phyloP scores from a whole-genome alignment of 2,113 vertebrate species.

The Bos indicus region DNA sequence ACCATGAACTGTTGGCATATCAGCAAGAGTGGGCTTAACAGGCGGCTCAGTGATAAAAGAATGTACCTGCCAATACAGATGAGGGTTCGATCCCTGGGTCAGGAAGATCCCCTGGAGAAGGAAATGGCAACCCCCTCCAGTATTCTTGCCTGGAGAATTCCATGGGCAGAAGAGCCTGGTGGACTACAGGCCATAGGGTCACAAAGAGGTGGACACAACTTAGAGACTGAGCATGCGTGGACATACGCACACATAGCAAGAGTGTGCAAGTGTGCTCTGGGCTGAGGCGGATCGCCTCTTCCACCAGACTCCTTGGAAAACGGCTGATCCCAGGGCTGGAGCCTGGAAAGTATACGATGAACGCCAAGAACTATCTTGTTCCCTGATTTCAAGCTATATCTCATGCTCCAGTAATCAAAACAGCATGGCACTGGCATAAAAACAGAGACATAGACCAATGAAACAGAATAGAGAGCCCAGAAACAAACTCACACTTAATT shows the following conservation, averaged over 20 bases:
- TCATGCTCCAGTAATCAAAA: background rate
- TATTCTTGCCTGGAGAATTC: background rate
- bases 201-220: background rate
- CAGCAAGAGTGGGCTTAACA: background rate
- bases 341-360: background rate
- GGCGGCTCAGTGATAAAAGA: background rate
- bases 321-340: background rate
- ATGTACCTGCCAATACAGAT: background rate
- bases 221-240: background rate
- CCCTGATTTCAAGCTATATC: background rate
- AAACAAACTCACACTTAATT: background rate
- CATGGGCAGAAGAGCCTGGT: background rate
- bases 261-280: background rate
- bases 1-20: background rate
- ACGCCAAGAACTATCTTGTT: background rate
- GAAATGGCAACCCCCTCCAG: background rate
- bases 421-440: background rate
- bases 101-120: background rate
- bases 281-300: fast-evolving
- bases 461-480: background rate
- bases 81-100: background rate
- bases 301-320: background rate
- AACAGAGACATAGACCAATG: background rate
- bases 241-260: background rate
- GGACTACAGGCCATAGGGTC: background rate